Evolutionary conservation across 2,797 vertebrate species (phyloP), one percentile per base, ranked within the genome.

Genomic region (Sebastes glaucus): DNA sequence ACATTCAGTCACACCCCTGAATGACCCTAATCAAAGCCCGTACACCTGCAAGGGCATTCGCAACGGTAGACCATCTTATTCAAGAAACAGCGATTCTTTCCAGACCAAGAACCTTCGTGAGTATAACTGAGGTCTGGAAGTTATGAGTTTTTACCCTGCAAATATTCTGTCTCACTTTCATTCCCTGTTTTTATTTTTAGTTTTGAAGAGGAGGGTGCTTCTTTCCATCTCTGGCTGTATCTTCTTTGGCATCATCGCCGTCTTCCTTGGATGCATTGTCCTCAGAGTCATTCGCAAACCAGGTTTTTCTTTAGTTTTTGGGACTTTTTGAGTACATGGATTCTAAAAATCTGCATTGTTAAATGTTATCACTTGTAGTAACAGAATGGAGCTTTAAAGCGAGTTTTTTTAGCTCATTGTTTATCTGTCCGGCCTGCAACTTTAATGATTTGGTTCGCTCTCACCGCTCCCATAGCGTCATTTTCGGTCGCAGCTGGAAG

Each of bases 181-280:
- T 46, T 57, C 23, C 80, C 1, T 86, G 16, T 70, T 28, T 84
- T 18, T 33, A 4, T 27, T 42, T 68, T 77, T 2, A 96, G 96
- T 96, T 78, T 67, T 96, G 68, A 96, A 96, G 88, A 93, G 96
- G 75, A 90, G 95, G 68, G 75, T 96, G n/a, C 91, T 96, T 78
- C 95, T 96, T 7, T 87, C 95, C 73, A 93, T 96, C 83, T 92
- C 93, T 27, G 94, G 95, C 46, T 92, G 76, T 61, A 52, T 96
- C 42, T 62, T 95, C 80, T 94, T 93, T 33, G 92, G 93, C 25
- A 89, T 96, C 55, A 46, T 90, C 0, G 33, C 63, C 0, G 71
- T 94, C 60, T 81, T 94, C 10, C 14, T 94, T 2, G 94, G 94
- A 59, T 96, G 93, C 64, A 77, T 94, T 33, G 0, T 53, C 49